Conservation (phyloP, 1,140 invertebrate species). For the Pissodes strobi region DNA sequence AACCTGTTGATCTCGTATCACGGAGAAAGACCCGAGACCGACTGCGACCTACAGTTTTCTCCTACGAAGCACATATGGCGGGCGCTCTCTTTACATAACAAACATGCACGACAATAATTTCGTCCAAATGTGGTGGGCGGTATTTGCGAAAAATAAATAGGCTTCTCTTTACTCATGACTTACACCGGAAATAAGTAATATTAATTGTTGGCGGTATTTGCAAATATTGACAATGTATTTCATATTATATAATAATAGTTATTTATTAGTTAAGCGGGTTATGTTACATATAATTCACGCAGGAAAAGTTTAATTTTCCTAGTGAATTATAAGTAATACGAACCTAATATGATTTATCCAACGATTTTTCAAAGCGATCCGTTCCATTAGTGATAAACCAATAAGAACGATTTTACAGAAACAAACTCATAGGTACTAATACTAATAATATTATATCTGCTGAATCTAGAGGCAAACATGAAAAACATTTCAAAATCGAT, state of each 20-base stretch:
- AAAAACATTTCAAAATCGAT: background rate
- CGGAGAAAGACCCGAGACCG: constrained; percentile 44
- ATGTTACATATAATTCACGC: too few relatives aligned
- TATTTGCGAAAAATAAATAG: constrained; percentile 10
- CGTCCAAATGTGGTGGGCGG: constrained; percentile 6
- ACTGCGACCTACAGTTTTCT: constrained; percentile 24
- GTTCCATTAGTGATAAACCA: background rate
- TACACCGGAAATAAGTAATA: constrained; percentile 7
- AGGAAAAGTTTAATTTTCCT: too few relatives aligned
- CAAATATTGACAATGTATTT: too few relatives aligned
- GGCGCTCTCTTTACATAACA: constrained; percentile 34
- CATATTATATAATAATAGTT: too few relatives aligned
- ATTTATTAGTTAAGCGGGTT: too few relatives aligned
- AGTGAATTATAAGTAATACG: too few relatives aligned
- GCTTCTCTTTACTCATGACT: too few relatives aligned
- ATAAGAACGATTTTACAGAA: background rate
- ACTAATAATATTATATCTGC: background rate
- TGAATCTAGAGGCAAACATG: background rate
- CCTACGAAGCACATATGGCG: constrained; percentile 20
- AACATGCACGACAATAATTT: constrained; percentile 8
- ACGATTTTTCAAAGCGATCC: background rate
- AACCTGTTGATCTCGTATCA: constrained; percentile 40
- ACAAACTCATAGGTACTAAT: background rate
- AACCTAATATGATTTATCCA: too few relatives aligned
- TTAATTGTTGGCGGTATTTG: too few relatives aligned